Evolutionary conservation across 2,797 vertebrate genomes (phyloP).

Genomic region (Lithobates sylvaticus): DNA sequence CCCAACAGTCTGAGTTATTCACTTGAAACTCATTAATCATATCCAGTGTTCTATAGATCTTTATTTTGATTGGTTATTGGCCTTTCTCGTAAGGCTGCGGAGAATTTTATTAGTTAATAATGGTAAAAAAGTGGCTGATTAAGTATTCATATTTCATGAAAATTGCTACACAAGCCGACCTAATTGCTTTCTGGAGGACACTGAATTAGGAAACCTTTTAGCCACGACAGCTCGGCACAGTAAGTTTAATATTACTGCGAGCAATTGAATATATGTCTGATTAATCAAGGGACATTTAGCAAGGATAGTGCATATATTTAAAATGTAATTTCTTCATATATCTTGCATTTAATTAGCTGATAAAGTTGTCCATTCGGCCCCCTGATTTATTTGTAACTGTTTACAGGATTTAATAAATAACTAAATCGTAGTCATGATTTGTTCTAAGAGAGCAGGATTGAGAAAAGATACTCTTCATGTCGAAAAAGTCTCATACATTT

Average conservation of each 20-base stretch:
- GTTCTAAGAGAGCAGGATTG: background rate
- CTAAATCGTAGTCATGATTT: background rate
- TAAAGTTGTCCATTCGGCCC: slow-evolving; percentile 30
- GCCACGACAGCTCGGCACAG: slow-evolving; percentile 36
- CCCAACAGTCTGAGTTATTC: slow-evolving; percentile 28
- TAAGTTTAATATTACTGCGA: slow-evolving; percentile 34
- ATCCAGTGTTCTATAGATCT: slow-evolving; percentile 42
- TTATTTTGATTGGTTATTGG: slow-evolving; percentile 56
- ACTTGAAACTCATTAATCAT: slow-evolving; percentile 42
- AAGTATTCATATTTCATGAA: slow-evolving; percentile 61
- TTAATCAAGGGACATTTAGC: slow-evolving; percentile 58
- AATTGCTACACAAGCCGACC: slow-evolving; percentile 59
- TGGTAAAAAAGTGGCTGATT: slow-evolving; percentile 58
- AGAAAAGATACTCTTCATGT: no score
- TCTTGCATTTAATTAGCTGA: slow-evolving; percentile 52
- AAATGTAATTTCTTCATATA: slow-evolving; percentile 32
- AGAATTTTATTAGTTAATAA: slow-evolving; percentile 60
- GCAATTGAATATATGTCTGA: slow-evolving; percentile 56
- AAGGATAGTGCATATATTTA: slow-evolving; percentile 53
- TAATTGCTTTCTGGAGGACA: slow-evolving; percentile 61
- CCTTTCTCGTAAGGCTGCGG: slow-evolving; percentile 38
- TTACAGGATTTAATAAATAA: background rate
- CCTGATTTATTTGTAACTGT: slow-evolving; percentile 45
- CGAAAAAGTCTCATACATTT: background rate
- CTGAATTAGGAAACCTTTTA: slow-evolving; percentile 59